These are phyloP conservation scores for Orestias chungarensis DNA, from an alignment of 2,797 vertebrate species.

Conservation along the genomic window DNA sequence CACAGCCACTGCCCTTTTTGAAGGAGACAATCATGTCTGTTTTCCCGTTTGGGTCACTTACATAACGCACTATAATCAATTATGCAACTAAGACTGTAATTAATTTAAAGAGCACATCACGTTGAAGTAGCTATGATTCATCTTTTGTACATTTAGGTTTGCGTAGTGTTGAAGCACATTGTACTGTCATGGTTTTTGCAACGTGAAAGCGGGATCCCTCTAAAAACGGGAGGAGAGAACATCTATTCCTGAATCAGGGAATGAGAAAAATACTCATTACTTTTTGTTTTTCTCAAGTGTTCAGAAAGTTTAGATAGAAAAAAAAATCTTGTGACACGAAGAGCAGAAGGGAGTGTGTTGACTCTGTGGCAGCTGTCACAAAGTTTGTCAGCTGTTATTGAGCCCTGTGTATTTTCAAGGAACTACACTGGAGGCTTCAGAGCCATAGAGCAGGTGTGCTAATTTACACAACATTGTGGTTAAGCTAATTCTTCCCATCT, in stretches of 20 bases:
- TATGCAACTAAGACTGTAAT: slow-evolving; percentile 62
- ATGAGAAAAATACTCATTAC: slow-evolving; percentile 36
- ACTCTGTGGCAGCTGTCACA: slow-evolving; percentile 60
- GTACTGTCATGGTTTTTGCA: slow-evolving; percentile 10
- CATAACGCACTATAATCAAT: slow-evolving; percentile 66
- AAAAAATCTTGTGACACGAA: slow-evolving; percentile 28
- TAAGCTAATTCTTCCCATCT: slow-evolving; percentile 40
- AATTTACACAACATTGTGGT: slow-evolving; percentile 60
- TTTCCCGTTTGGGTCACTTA: slow-evolving; percentile 66
- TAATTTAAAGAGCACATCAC: slow-evolving; percentile 63
- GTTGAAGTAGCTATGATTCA: slow-evolving; percentile 77
- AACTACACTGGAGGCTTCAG: slow-evolving; percentile 39
- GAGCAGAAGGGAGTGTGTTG: slow-evolving; percentile 44
- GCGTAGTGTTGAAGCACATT: slow-evolving; percentile 46
- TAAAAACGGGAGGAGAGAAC: slow-evolving; percentile 48
- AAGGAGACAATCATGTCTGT: slow-evolving; percentile 57
- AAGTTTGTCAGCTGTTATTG: slow-evolving; percentile 63
- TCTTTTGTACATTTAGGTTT: slow-evolving; percentile 70
- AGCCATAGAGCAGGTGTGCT: slow-evolving; percentile 59
- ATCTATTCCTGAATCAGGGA: slow-evolving; percentile 41
- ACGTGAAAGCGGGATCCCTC: slow-evolving; percentile 20
- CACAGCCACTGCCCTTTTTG: slow-evolving; percentile 33
- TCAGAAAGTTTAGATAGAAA: slow-evolving; percentile 42
- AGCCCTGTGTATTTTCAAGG: slow-evolving; percentile 58
- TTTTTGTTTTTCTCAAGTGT: slow-evolving; percentile 18